phyloP scores from a whole-genome alignment of 2,888 invertebrate genomes.

The Dryobota labecula region DNA sequence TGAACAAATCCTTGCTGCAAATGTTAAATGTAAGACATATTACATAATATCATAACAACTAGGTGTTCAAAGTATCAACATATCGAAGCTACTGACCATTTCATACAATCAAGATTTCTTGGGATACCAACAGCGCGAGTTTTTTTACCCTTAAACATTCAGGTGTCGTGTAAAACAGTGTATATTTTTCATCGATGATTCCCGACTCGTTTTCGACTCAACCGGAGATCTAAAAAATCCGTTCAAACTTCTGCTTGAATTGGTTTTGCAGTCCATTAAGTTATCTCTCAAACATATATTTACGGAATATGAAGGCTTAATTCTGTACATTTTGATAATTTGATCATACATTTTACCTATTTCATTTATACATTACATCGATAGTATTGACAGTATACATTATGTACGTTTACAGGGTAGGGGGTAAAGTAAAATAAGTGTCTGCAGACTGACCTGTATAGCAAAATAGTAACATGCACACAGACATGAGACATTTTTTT shows the following conservation, averaged over 20 bases:
- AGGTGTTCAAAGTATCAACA: conserved; percentile 8
- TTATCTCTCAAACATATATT: not conserved
- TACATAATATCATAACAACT: no score
- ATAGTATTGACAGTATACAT: conserved; percentile 51
- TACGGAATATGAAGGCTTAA: conserved; percentile 21
- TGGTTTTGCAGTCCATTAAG: not conserved
- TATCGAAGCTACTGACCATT: conserved; percentile 15
- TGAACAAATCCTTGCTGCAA: conserved; percentile 9
- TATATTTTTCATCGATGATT: not conserved
- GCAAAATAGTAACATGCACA: not conserved
- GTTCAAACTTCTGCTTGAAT: not conserved
- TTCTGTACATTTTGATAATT: conserved; percentile 46
- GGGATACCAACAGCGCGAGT: not conserved
- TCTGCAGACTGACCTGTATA: not conserved
- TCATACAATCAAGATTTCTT: not conserved
- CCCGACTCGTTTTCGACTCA: not conserved
- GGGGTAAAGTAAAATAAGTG: not conserved
- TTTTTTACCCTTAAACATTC: not conserved
- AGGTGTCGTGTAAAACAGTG: not conserved
- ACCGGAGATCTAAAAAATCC: not conserved
- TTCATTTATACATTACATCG: conserved; percentile 43
- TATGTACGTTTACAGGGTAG: conserved; percentile 32
- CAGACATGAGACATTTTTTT: not conserved
- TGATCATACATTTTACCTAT: conserved; percentile 25
- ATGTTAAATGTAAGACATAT: not conserved